Base-by-base conservation (phyloP, 1,140 invertebrate species). In the Globodera ellingtonae region DNA sequence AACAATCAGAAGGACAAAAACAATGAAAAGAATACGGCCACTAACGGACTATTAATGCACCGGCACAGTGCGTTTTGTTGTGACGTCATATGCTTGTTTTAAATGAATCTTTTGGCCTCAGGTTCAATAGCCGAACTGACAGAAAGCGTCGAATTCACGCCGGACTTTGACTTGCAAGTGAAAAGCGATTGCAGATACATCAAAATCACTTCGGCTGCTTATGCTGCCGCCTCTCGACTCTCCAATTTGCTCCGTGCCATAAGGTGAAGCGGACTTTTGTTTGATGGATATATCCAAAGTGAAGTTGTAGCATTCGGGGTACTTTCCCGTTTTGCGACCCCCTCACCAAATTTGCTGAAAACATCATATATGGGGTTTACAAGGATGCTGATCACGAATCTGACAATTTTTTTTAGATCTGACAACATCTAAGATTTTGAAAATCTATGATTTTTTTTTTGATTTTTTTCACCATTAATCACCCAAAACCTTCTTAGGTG, bases 101-200 rank as follows among this genome's bases (percentile, higher is more conserved):
- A 9, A 81, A 46, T 47, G 24, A 81, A 70, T 48, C 18, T 8
- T 46, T 78, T 7, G 7, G 7, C 10, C 72, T 13, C 62, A 69
- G 82, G 82, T 50, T 62, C 80, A 70, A 84, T 74, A 9, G 50
- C 48, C 21, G 72, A 62, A 48, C n/a, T 82, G 48, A 67, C 6
- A 47, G 62, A 50, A 6, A 44, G 81, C 21, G 47, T 81, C 46
- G 66, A 87, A 48, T 86, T 89, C 72, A 79, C 71, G 24, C 88
- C 86, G 24, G 86, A 86, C 71, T 86, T 83, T 78, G 82, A 87
- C 46, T 69, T 86, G 52, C 50, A 70, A 44, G 79, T 86, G 9
- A 79, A 79, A 10, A 80, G 62, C 47, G 69, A 76, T 73, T 86
- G 82, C 70, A 87, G 82, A 70, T 86, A 87, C 74, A 75, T 86